phyloP scores from a whole-genome alignment of 2,888 invertebrate genomes.

The Heliconius hortense region DNA sequence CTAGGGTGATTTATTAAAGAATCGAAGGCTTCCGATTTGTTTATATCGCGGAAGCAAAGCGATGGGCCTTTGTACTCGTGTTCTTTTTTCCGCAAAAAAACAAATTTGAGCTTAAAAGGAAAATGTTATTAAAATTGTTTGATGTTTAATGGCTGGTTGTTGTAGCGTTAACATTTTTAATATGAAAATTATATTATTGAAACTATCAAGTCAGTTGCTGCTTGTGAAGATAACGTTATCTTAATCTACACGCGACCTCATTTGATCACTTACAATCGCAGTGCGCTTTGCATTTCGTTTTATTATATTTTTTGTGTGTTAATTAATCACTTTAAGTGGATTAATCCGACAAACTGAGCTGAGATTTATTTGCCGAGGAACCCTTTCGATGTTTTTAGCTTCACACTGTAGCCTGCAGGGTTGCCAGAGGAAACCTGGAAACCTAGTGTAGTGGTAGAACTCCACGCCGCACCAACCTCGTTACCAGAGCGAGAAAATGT shows the following conservation, averaged over 20 bases:
- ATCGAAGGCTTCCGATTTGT: conserved; percentile 46
- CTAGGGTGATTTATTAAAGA: conserved; percentile 56
- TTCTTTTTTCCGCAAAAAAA: conserved; percentile 30
- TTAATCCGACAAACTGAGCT: neutral
- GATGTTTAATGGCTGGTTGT: neutral
- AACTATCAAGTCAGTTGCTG: neutral
- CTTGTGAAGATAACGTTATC: conserved; percentile 20
- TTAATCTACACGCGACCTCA: conserved; percentile 20
- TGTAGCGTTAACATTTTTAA: neutral
- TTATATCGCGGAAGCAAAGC: conserved; percentile 38
- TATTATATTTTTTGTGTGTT: neutral
- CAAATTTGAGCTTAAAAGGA: conserved; percentile 14
- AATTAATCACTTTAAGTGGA: neutral
- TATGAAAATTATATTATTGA: neutral
- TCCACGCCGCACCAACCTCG: no score
- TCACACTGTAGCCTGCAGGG: no score
- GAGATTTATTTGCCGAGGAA: no score
- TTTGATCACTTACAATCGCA: conserved; percentile 5
- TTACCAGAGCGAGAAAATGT: no score
- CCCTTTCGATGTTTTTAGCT: no score
- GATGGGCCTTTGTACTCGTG: conserved; percentile 38
- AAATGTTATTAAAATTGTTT: conserved; percentile 6
- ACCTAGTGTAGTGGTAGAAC: no score
- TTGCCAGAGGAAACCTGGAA: no score
- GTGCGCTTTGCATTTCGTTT: neutral